A percentile compares a stretch with the other conserved stretches of the same genome.
phyloP scores from a whole-genome alignment of 2,888 invertebrate species.

The Gymnoscelis rufifasciata region DNA sequence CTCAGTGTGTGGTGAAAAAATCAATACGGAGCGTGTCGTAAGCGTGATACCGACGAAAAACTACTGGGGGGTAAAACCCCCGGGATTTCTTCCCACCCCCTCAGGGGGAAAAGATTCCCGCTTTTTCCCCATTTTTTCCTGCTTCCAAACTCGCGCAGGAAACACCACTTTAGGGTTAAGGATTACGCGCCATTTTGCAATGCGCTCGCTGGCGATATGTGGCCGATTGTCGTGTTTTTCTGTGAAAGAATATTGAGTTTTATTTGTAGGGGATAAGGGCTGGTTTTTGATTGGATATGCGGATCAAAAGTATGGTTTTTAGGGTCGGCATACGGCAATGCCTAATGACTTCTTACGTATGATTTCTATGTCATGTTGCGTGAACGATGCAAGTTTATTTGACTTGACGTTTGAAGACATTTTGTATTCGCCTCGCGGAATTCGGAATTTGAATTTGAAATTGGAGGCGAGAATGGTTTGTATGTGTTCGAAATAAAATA shows the following conservation, averaged over 20 bases:
- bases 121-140: constrained; percentile 69
- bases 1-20: constrained; percentile 65
- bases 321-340: constrained; percentile 63
- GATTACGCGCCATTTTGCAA: constrained; percentile 31
- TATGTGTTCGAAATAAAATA: constrained; percentile 16
- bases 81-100: constrained; percentile 63
- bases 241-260: neutral
- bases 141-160: constrained; percentile 24
- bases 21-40: constrained; percentile 73
- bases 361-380: constrained; percentile 73
- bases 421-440: constrained; percentile 36
- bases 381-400: constrained; percentile 61
- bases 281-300: constrained; percentile 25
- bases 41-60: constrained; percentile 77
- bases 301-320: constrained; percentile 49
- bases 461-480: constrained; percentile 27
- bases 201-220: constrained; percentile 42
- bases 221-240: constrained; percentile 53
- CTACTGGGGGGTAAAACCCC: constrained; percentile 59
- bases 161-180: constrained; percentile 27
- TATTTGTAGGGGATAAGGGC: constrained; percentile 26
- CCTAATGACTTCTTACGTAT: constrained; percentile 73
- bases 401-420: constrained; percentile 52
- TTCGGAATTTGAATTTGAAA: constrained; percentile 30
- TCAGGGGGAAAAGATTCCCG: constrained; percentile 72